These are phyloP conservation scores for Furnarius figulus DNA, from an alignment of 2,113 vertebrate genomes.

Conservation along the genomic window DNA sequence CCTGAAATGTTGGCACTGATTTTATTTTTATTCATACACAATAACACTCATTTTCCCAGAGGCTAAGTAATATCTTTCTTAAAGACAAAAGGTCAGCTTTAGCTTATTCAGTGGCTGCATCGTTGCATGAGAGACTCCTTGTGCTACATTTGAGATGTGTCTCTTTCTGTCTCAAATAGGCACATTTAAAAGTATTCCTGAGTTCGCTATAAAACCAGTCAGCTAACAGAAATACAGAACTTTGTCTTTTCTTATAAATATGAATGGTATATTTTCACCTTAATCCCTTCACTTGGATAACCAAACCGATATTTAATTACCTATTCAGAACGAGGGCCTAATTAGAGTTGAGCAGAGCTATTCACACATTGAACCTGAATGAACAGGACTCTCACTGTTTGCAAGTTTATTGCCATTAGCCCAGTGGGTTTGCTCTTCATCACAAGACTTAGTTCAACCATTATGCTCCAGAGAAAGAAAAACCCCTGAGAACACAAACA, in stretches of 20 bases:
- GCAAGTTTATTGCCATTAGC: conserved; percentile 30
- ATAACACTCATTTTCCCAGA: not conserved
- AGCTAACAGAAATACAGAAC: not conserved
- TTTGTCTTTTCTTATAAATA: not conserved
- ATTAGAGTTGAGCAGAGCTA: conserved; percentile 9
- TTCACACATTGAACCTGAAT: not conserved
- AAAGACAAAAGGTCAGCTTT: not conserved
- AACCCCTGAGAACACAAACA: conserved; percentile 18
- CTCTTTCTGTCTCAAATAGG: not conserved
- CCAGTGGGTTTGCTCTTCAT: conserved; percentile 29
- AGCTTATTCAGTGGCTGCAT: not conserved
- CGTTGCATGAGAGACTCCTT: not conserved
- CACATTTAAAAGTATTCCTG: not conserved
- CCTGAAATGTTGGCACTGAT: not conserved
- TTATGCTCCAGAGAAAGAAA: conserved; percentile 30
- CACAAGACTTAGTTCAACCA: conserved; percentile 9
- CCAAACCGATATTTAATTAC: conserved; percentile 11
- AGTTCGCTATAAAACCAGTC: not conserved
- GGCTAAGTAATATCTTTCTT: not conserved
- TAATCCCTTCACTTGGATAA: not conserved
- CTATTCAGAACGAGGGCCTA: not conserved
- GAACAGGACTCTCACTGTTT: conserved; percentile 1
- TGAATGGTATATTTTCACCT: not conserved
- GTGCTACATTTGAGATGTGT: not conserved
- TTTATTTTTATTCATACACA: not conserved